Conservation (phyloP, 2,113 vertebrate species). For the Daubentonia madagascariensis region DNA sequence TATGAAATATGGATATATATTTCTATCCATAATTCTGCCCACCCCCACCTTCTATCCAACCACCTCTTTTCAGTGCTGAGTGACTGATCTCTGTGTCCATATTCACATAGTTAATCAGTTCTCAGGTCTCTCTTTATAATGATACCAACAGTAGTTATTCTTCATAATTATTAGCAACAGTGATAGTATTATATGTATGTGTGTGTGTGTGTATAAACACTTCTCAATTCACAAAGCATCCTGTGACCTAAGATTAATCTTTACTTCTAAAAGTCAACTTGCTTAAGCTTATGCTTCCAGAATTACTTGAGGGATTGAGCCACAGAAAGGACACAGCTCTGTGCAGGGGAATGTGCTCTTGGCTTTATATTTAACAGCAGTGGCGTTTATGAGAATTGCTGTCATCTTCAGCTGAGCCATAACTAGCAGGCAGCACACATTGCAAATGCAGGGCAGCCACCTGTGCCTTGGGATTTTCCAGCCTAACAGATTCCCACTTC, state of each 20-base stretch:
- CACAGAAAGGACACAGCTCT: not conserved
- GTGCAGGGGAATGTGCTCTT: not conserved
- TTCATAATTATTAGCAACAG: not conserved
- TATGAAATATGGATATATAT: not conserved
- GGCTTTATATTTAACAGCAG: not conserved
- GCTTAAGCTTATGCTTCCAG: constrained; percentile 42
- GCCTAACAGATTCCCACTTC: constrained; percentile 34
- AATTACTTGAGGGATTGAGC: not conserved
- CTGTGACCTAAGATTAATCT: constrained; percentile 7
- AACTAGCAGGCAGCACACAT: not conserved
- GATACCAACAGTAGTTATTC: not conserved
- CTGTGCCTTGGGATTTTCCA: not conserved
- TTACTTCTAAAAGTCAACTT: constrained; percentile 47
- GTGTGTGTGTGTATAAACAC: not conserved
- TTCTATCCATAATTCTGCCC: not conserved
- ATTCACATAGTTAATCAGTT: not conserved
- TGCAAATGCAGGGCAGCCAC: not conserved
- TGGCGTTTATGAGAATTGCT: not conserved
- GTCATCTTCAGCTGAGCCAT: not conserved
- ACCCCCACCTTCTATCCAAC: not conserved
- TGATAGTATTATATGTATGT: not conserved
- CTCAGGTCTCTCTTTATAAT: not conserved
- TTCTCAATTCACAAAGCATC: constrained; percentile 1
- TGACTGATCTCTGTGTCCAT: not conserved
- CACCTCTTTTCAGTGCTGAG: not conserved